These are phyloP conservation scores for Lumbricus terrestris DNA, from an alignment of 2,888 invertebrate genomes.

Conservation along the genomic window DNA sequence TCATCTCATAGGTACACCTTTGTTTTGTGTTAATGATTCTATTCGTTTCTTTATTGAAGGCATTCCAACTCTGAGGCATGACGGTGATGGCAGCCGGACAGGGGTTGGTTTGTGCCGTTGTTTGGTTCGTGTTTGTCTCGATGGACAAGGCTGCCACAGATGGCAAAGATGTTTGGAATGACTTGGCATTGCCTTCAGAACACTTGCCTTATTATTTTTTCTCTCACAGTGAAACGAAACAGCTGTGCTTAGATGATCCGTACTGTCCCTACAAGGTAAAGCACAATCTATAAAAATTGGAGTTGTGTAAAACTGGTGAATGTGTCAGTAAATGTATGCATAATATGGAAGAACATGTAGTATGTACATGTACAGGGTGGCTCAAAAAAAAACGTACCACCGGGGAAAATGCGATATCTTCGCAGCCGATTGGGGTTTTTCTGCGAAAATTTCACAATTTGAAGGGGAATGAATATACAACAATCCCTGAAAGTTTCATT, in stretches of 20 bases:
- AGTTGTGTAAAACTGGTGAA: neutral
- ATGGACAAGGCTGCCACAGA: neutral
- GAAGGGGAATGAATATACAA: too few species aligned
- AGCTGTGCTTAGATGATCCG: neutral
- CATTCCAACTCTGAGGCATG: neutral
- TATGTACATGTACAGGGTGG: slow-evolving; percentile 14
- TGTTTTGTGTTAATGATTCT: neutral
- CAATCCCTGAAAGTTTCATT: too few species aligned
- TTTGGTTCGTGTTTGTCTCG: neutral
- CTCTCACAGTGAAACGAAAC: neutral
- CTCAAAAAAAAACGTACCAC: too few species aligned
- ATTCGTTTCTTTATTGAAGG: neutral
- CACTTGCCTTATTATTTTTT: slow-evolving; percentile 22
- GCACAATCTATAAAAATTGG: neutral
- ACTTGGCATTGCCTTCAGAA: slow-evolving; percentile 14
- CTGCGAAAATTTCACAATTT: too few species aligned
- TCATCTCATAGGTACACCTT: neutral
- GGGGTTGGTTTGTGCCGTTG: neutral
- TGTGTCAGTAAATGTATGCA: slow-evolving; percentile 14
- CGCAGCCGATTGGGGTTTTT: too few species aligned
- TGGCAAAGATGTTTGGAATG: neutral
- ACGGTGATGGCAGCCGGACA: neutral
- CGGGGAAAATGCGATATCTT: too few species aligned
- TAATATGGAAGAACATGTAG: neutral
- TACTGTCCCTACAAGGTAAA: slow-evolving; percentile 6